Base-by-base conservation (phyloP, 2,797 vertebrate species). In the Bradypodion pumilum region DNA sequence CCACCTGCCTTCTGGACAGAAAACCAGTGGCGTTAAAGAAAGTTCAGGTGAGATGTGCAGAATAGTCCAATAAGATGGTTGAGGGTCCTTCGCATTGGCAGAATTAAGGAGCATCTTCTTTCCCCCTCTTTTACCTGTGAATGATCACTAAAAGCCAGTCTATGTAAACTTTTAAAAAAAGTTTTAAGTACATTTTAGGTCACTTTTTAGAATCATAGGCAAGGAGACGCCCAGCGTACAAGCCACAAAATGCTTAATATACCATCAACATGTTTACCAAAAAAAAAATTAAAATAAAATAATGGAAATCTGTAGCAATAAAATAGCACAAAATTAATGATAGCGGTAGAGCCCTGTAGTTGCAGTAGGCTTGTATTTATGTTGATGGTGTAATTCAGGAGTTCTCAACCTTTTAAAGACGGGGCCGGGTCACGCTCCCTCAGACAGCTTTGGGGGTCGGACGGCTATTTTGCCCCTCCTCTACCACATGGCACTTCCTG, bases 21-120 rank as follows among this genome's bases (percentile, higher is more conserved):
- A 97, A 97, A 85, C 96, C 96, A 1, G 97, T 99, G 88, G 98
- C 98, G 0, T 92, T 99, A 35, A 99, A 99, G 95, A 99, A 99
- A 88, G 97, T 98, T 81, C 97, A 99, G 97, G 98, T 99, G 94
- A 91, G 92, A 0, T 32, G 6, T 63, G 25, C 74, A 5, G 2
- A 40, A 19, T 0, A 25, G 23, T 4, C 15, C 1, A 63, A 6
- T 0, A 52, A 72, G 0, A 1, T 16, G 27, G 16, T 0, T 2
- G 0, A 7, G 4, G 10, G 12, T 52, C 15, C 65, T 0, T 12
- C 16, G 66, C n/a, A 1, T 19, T 49, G 25, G 37, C 29, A 1
- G 13, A 2, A 32, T 0, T n/a, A 27, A 59, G 5, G 16, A 15
- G 7, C 1, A 9, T 40, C 25, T 35, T 25, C 37, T 25, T 2